Conservation (phyloP, 2,797 vertebrate species). For the Carduelis carduelis region DNA sequence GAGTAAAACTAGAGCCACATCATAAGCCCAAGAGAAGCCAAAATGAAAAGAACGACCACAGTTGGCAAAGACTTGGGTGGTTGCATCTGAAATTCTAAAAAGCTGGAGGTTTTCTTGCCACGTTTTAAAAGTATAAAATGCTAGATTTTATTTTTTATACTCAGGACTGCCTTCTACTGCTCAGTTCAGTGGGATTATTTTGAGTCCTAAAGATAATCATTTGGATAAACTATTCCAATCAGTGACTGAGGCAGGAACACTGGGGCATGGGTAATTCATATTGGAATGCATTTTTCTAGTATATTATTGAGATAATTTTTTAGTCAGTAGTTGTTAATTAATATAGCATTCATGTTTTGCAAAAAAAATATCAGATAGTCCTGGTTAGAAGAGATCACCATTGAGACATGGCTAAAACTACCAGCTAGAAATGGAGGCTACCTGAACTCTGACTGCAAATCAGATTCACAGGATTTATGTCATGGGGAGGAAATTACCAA, state of each 20-base stretch:
- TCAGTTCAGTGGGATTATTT: neutral
- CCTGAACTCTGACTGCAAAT: neutral
- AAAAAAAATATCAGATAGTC: neutral
- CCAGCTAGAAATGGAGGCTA: neutral
- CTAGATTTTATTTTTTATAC: neutral
- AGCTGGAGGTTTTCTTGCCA: neutral
- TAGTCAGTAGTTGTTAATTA: neutral
- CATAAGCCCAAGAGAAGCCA: conserved; percentile 49
- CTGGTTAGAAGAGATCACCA: neutral
- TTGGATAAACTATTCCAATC: neutral
- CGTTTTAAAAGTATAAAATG: neutral
- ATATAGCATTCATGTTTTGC: neutral
- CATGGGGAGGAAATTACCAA: neutral
- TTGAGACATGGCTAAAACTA: neutral
- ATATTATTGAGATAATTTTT: neutral
- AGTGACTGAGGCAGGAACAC: neutral
- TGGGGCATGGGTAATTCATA: neutral
- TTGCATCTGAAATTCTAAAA: neutral
- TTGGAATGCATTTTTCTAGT: neutral
- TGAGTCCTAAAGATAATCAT: neutral
- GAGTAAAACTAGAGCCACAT: conserved; percentile 59
- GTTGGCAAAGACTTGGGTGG: conserved; percentile 8
- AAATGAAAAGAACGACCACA: conserved; percentile 25
- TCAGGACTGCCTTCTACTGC: neutral
- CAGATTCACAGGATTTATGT: neutral